Evolutionary conservation across 1,140 invertebrate species (phyloP).

Genomic region (Pogonomyrmex barbatus): DNA sequence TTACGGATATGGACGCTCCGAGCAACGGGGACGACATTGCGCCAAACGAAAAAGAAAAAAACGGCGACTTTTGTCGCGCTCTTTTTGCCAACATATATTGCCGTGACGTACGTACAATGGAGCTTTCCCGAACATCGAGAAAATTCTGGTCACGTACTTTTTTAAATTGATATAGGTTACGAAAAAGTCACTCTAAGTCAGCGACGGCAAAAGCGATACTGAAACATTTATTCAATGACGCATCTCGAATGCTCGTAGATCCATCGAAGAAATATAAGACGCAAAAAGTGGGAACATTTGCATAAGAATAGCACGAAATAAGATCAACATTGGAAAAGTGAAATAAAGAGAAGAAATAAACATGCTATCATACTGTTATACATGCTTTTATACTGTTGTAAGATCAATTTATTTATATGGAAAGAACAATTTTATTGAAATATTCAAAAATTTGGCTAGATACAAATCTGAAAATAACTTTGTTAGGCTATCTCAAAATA

Average conservation of each 20-base stretch:
- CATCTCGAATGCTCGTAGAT: conserved; percentile 8
- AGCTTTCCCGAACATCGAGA: conserved; percentile 30
- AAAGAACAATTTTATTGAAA: too few species aligned
- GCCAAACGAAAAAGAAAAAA: conserved; percentile 16
- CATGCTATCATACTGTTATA: background rate
- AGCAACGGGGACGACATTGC: background rate
- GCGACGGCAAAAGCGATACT: conserved; percentile 1
- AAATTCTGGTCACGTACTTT: conserved; percentile 38
- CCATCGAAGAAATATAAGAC: conserved; percentile 4
- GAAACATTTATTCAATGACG: conserved; percentile 35
- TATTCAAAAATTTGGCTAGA: too few species aligned
- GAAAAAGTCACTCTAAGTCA: conserved; percentile 21
- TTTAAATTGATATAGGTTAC: conserved; percentile 35
- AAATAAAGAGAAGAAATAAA: conserved; percentile 6
- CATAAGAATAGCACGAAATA: background rate
- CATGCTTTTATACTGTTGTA: too few species aligned
- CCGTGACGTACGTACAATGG: conserved; percentile 34
- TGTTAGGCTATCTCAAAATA: too few species aligned
- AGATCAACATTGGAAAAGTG: background rate
- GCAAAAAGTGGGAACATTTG: background rate
- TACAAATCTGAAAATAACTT: too few species aligned
- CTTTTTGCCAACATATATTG: conserved; percentile 20
- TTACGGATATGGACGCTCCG: conserved; percentile 76
- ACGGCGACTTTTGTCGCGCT: conserved; percentile 20
- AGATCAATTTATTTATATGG: too few species aligned